A percentile compares a stretch with the other conserved stretches of the same genome.
Evolutionary conservation across 1,140 invertebrate species (phyloP).

Genomic region (Leptonema lineaticorne): DNA sequence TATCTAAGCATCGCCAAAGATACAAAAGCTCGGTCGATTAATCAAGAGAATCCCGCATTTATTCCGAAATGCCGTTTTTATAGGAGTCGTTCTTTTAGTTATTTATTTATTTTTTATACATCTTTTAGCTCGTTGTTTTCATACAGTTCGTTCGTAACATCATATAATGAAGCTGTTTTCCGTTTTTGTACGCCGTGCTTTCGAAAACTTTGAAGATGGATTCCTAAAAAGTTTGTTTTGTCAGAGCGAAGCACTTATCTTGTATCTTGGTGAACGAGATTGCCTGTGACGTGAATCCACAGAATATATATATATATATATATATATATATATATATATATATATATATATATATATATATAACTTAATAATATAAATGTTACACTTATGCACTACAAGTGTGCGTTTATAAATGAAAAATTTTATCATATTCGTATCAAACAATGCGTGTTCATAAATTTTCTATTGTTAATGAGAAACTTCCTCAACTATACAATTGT

Average conservation of each 20-base stretch:
- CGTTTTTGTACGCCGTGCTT: constrained; percentile 27
- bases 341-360: not conserved
- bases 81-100: no score
- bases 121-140: not conserved
- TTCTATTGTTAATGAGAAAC: constrained; percentile 38
- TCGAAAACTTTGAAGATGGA: constrained; percentile 26
- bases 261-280: constrained; percentile 25
- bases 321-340: not conserved
- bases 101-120: not conserved
- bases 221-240: constrained; percentile 28
- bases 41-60: constrained; percentile 23
- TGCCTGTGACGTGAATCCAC: constrained; percentile 26
- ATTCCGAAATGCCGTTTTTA: constrained; percentile 3
- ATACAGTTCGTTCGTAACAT: not conserved
- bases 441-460: not conserved
- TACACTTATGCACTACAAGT: not conserved
- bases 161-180: constrained; percentile 26
- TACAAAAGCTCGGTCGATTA: constrained; percentile 23
- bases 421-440: not conserved
- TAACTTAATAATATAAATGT: not conserved
- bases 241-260: constrained; percentile 27
- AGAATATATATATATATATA: not conserved
- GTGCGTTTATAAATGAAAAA: no score
- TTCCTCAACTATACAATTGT: constrained; percentile 37
- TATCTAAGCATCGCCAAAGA: constrained; percentile 6